A percentile compares a stretch with the other conserved stretches of the same genome.
phyloP scores from a whole-genome alignment of 2,888 invertebrate genomes.

The Andrena dorsata region DNA sequence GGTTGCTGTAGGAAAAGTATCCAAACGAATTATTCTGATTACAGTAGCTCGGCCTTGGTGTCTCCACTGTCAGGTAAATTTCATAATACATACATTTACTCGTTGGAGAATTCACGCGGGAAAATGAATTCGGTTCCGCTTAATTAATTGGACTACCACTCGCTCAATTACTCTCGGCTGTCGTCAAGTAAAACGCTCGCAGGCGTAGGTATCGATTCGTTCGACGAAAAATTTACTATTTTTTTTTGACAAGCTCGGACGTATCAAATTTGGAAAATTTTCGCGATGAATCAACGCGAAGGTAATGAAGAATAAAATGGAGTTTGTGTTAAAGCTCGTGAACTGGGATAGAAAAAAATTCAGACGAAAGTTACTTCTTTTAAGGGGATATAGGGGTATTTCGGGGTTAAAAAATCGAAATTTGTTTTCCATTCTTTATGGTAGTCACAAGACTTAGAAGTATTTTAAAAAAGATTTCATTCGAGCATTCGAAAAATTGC shows the following conservation, averaged over 20 bases:
- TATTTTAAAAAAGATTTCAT: no score
- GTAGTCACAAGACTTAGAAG: no score
- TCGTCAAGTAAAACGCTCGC: neutral
- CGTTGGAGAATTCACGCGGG: neutral
- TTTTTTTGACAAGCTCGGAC: neutral
- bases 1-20: slow-evolving; percentile 56
- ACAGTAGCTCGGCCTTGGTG: slow-evolving; percentile 2
- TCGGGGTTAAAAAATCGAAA: no score
- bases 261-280: no score
- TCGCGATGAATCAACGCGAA: neutral
- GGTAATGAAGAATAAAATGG: no score
- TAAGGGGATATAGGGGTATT: no score
- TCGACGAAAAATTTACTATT: neutral
- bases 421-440: no score
- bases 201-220: slow-evolving; percentile 7
- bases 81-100: slow-evolving; percentile 22
- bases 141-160: slow-evolving; percentile 9
- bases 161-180: neutral
- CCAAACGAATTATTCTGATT: slow-evolving; percentile 60
- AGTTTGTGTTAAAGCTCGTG: no score
- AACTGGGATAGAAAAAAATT: no score
- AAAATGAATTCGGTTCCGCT: slow-evolving; percentile 34
- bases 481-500: no score
- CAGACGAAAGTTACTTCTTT: no score
- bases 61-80: slow-evolving; percentile 34